Evolutionary conservation across 1,140 invertebrate species (phyloP).

Genomic region (Drosophila asahinai): DNA sequence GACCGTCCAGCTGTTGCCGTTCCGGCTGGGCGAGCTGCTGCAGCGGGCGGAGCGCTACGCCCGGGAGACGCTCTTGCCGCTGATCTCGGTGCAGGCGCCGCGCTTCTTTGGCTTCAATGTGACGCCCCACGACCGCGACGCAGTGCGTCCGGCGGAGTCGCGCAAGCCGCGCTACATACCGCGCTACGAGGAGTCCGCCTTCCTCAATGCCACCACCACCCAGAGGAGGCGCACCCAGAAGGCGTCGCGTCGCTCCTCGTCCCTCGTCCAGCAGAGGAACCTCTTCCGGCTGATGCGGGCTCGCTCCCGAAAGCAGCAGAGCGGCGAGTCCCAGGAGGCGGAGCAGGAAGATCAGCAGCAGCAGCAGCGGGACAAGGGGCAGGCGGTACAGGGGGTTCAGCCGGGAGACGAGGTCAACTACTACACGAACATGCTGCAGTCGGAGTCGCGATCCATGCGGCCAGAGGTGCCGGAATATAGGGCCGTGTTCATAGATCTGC

Average conservation of each 20-base stretch:
- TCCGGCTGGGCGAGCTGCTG: constrained; percentile 90
- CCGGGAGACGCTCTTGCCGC: constrained; percentile 89
- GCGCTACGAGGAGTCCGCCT: constrained; percentile 75
- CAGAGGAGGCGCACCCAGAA: not conserved
- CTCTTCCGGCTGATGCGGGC: constrained; percentile 68
- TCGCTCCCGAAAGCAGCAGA: constrained; percentile 46
- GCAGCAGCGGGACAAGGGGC: not conserved
- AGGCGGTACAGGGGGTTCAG: not conserved
- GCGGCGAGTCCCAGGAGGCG: not conserved
- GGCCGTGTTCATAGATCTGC: constrained; percentile 78
- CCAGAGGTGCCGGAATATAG: constrained; percentile 74
- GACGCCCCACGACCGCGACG: constrained; percentile 48
- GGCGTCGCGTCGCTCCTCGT: constrained; percentile 29
- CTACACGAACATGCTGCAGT: constrained; percentile 70
- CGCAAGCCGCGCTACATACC: constrained; percentile 84
- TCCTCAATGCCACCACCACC: constrained; percentile 39
- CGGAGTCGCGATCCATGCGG: constrained; percentile 71
- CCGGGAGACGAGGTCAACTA: constrained; percentile 60
- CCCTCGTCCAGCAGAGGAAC: constrained; percentile 57
- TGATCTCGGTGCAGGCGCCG: constrained; percentile 91
- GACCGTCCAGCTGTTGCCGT: constrained; percentile 92
- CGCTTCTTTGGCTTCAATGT: constrained; percentile 87
- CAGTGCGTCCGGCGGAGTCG: constrained; percentile 22
- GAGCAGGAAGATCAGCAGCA: not conserved
- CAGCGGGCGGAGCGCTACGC: constrained; percentile 93